Percentiles rank a stretch among this genome's conserved stretches.
Evolutionary conservation across 2,797 vertebrate species (phyloP).

Genomic region (Discoglossus pictus): DNA sequence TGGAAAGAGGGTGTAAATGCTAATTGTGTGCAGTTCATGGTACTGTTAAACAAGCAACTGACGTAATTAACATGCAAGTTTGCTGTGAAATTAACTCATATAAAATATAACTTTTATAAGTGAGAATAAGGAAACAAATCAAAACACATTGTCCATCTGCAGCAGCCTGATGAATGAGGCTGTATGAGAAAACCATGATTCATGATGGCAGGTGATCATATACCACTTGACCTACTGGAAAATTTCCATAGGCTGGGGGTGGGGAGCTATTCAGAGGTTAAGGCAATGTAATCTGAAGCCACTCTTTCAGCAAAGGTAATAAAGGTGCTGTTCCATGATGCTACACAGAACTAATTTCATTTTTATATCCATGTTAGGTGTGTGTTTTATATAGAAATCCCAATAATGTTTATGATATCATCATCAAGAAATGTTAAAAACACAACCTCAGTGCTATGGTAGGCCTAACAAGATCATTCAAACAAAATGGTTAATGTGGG

Average conservation of each 20-base stretch:
- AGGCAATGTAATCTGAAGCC: conserved; percentile 4
- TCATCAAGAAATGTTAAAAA: too few relatives aligned
- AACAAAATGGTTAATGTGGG: too few relatives aligned
- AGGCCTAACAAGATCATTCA: too few relatives aligned
- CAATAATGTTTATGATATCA: too few relatives aligned
- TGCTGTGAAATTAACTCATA: neutral
- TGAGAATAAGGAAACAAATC: neutral
- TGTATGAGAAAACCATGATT: conserved; percentile 29
- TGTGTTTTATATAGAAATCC: too few relatives aligned
- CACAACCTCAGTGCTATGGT: too few relatives aligned
- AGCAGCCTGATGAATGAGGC: conserved; percentile 16
- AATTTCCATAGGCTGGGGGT: conserved; percentile 30
- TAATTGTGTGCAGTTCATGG: conserved; percentile 28
- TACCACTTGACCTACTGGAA: conserved; percentile 34
- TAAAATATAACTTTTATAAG: neutral
- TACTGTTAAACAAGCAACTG: conserved; percentile 8
- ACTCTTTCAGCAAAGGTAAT: conserved; percentile 11
- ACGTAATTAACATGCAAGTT: neutral
- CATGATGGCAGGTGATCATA: conserved; percentile 34
- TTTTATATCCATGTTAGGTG: conserved; percentile 1
- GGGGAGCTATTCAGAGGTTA: conserved; percentile 10
- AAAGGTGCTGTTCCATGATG: conserved; percentile 12
- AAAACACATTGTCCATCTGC: neutral
- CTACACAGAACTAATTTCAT: too few relatives aligned
- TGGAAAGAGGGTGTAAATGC: conserved; percentile 22